Conservation (phyloP, 2,888 invertebrate genomes). For the Meandrusa payeni region DNA sequence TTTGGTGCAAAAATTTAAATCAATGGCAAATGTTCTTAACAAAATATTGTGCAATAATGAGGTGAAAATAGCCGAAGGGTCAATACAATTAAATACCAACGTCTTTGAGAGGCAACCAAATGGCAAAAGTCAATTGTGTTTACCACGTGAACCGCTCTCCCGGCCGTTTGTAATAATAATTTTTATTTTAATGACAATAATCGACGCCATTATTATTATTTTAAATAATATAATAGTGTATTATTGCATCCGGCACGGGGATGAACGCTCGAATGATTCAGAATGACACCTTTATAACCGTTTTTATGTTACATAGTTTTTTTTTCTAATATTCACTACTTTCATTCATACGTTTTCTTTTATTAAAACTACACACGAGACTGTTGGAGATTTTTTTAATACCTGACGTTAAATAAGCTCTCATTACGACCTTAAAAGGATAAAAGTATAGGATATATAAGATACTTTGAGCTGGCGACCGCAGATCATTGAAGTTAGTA, state of each 20-base stretch:
- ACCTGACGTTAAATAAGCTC: too few species aligned
- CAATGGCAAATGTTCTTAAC: constrained; percentile 9
- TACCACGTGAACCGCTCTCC: constrained; percentile 67
- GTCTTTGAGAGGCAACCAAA: constrained; percentile 72
- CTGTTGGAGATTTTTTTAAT: too few species aligned
- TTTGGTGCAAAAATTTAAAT: constrained; percentile 2
- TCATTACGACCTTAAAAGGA: too few species aligned
- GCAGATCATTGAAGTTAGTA: too few species aligned
- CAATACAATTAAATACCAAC: constrained; percentile 68
- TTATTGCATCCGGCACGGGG: constrained; percentile 65
- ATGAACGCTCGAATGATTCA: constrained; percentile 71
- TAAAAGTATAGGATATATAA: too few species aligned
- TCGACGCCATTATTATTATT: constrained; percentile 64
- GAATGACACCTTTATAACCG: constrained; percentile 58
- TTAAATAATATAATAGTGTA: constrained; percentile 58
- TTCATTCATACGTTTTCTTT: constrained; percentile 32
- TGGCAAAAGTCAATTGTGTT: constrained; percentile 78
- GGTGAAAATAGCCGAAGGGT: constrained; percentile 60
- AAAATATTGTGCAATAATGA: constrained; percentile 46
- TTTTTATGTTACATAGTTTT: constrained; percentile 35
- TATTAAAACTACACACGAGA: too few species aligned
- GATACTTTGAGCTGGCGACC: too few species aligned
- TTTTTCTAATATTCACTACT: constrained; percentile 34
- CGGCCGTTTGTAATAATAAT: constrained; percentile 63
- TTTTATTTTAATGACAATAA: constrained; percentile 67